Percentiles rank a stretch among this genome's conserved stretches.
These are phyloP conservation scores for Laspeyria flexula DNA, from an alignment of 2,888 invertebrate genomes.

Conservation along the genomic window DNA sequence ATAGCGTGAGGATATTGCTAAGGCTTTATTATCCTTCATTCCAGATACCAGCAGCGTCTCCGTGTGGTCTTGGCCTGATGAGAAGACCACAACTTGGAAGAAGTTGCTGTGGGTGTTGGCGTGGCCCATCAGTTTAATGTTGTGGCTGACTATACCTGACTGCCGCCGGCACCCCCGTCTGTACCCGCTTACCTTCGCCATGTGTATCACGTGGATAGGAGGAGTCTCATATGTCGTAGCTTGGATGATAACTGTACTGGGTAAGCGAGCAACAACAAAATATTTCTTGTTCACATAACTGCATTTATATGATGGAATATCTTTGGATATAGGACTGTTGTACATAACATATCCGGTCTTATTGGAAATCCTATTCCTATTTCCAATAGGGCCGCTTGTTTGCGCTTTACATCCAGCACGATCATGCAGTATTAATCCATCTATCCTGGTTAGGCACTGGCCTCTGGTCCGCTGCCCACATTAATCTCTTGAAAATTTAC, in stretches of 20 bases:
- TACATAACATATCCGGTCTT: too few relatives aligned
- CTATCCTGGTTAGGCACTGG: too few relatives aligned
- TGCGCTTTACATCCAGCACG: too few relatives aligned
- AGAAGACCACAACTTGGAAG: constrained; percentile 67
- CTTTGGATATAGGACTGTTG: too few relatives aligned
- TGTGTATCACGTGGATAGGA: constrained; percentile 94
- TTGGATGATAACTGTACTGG: constrained; percentile 93
- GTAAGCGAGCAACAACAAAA: constrained; percentile 50
- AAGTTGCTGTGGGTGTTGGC: constrained; percentile 87
- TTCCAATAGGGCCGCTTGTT: too few relatives aligned
- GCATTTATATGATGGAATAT: too few relatives aligned
- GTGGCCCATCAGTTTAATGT: constrained; percentile 90
- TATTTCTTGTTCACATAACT: too few relatives aligned
- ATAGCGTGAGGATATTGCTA: too few relatives aligned
- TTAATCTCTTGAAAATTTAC: too few relatives aligned
- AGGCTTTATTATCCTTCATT: constrained; percentile 4
- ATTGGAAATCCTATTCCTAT: too few relatives aligned
- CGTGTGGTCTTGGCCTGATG: constrained; percentile 86
- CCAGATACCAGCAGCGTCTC: constrained; percentile 65
- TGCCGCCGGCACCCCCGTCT: constrained; percentile 87
- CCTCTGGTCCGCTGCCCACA: too few relatives aligned
- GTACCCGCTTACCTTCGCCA: constrained; percentile 90
- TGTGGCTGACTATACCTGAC: constrained; percentile 92
- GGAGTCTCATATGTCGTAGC: constrained; percentile 93
- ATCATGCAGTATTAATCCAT: too few relatives aligned